Conservation (phyloP, 2,888 invertebrate genomes). For the Ochropleura leucogaster region DNA sequence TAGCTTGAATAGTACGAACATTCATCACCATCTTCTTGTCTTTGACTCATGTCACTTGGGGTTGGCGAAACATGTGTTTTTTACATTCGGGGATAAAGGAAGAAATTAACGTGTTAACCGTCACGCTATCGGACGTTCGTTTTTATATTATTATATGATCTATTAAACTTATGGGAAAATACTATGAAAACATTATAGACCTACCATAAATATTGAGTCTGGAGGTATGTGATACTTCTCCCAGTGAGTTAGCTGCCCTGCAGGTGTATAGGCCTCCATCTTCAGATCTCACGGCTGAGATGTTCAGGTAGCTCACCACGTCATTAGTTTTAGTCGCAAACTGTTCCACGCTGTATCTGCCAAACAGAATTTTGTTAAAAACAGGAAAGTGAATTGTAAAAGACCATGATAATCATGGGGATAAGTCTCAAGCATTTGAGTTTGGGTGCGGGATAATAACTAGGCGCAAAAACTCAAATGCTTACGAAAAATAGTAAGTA, state of each 20-base stretch:
- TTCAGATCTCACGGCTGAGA: constrained; percentile 94
- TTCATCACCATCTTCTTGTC: background rate
- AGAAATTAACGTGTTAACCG: background rate
- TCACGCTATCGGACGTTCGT: background rate
- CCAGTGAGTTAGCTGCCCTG: constrained; percentile 94
- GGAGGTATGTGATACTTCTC: constrained; percentile 94
- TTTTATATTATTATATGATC: too few relatives aligned
- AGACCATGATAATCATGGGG: too few relatives aligned
- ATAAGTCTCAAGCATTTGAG: too few relatives aligned
- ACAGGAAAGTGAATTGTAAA: background rate
- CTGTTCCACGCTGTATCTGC: constrained; percentile 94
- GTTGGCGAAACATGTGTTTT: too few relatives aligned
- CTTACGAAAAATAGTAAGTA: background rate
- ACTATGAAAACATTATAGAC: background rate
- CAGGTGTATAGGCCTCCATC: constrained; percentile 97
- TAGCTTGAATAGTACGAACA: background rate
- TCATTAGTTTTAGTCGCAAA: constrained; percentile 95
- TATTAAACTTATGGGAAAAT: background rate
- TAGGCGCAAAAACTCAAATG: background rate
- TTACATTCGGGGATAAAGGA: background rate
- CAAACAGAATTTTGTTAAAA: constrained; percentile 44
- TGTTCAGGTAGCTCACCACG: constrained; percentile 96
- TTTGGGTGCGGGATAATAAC: background rate
- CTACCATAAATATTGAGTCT: constrained; percentile 95
- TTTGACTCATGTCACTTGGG: background rate